A percentile compares a stretch with the other conserved stretches of the same genome.
Conservation (phyloP, 2,888 invertebrate genomes). For the Acleris sparsana region DNA sequence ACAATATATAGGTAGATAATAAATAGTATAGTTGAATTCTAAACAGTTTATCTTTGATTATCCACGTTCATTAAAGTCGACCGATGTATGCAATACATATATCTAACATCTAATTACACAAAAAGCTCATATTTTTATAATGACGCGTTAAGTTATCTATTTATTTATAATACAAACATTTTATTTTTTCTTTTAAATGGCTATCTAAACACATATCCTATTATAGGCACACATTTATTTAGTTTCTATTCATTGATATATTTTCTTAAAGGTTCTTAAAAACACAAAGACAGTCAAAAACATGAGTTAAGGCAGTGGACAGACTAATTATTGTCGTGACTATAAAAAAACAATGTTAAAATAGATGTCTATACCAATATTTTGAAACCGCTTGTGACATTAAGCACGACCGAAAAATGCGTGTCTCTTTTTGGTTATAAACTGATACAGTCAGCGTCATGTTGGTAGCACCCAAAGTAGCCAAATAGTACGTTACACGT, state of each 20-base stretch:
- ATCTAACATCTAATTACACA: slow-evolving; percentile 50
- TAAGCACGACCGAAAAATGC: no score
- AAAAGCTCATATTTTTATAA: slow-evolving; percentile 64
- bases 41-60: no score
- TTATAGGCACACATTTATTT: slow-evolving; percentile 76
- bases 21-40: no score
- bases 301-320: slow-evolving; percentile 43
- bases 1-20: no score
- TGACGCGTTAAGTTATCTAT: slow-evolving; percentile 55
- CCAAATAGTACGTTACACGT: no score
- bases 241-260: slow-evolving; percentile 41
- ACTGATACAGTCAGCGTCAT: no score
- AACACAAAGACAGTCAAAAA: slow-evolving; percentile 25
- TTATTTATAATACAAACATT: slow-evolving; percentile 58
- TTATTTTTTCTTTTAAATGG: slow-evolving; percentile 55
- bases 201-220: slow-evolving; percentile 69
- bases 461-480: no score
- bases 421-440: no score
- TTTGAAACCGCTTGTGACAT: background rate
- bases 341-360: slow-evolving; percentile 9
- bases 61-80: background rate
- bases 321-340: slow-evolving; percentile 43
- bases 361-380: background rate
- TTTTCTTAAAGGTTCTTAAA: slow-evolving; percentile 8
- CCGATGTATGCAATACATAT: slow-evolving; percentile 19